These are phyloP conservation scores for Acipenser transmontanus DNA, from an alignment of 2,797 vertebrate genomes.

Conservation along the genomic window DNA sequence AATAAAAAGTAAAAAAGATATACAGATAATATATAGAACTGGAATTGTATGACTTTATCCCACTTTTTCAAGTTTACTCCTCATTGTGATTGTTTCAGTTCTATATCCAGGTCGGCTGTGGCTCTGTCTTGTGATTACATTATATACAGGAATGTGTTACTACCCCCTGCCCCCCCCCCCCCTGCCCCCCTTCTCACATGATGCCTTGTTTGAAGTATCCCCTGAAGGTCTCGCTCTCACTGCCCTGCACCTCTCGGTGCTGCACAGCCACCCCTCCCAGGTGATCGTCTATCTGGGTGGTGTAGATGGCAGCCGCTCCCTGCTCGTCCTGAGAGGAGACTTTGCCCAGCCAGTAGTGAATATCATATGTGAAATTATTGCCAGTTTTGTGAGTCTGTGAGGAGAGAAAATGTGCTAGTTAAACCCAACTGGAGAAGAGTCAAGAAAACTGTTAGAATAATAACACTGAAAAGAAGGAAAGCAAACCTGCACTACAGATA, in stretches of 20 bases:
- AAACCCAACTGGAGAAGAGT: background rate
- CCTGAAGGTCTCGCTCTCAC: slow-evolving; percentile 65
- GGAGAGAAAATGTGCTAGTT: background rate
- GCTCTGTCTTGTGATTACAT: too few species aligned
- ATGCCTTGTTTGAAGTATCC: slow-evolving; percentile 76
- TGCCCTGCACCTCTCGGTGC: slow-evolving; percentile 69
- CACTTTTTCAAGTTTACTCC: too few species aligned
- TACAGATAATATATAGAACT: too few species aligned
- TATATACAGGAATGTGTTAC: too few species aligned
- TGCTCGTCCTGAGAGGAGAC: slow-evolving; percentile 69
- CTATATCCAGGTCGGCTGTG: too few species aligned
- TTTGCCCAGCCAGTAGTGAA: slow-evolving; percentile 77
- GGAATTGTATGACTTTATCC: too few species aligned
- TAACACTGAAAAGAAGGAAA: too few species aligned
- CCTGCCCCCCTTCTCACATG: slow-evolving; percentile 48
- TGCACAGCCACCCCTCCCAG: slow-evolving; percentile 66
- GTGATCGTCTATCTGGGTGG: slow-evolving; percentile 68
- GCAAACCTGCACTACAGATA: too few species aligned
- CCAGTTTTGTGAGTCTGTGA: slow-evolving; percentile 63
- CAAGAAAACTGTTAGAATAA: too few species aligned
- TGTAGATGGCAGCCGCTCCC: slow-evolving; percentile 72
- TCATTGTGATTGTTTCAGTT: too few species aligned
- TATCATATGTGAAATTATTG: slow-evolving; percentile 58
- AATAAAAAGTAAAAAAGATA: too few species aligned
- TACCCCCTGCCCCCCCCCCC: too few species aligned